Evolutionary conservation across 2,797 vertebrate genomes (phyloP).

Genomic region (Dermochelys coriacea): DNA sequence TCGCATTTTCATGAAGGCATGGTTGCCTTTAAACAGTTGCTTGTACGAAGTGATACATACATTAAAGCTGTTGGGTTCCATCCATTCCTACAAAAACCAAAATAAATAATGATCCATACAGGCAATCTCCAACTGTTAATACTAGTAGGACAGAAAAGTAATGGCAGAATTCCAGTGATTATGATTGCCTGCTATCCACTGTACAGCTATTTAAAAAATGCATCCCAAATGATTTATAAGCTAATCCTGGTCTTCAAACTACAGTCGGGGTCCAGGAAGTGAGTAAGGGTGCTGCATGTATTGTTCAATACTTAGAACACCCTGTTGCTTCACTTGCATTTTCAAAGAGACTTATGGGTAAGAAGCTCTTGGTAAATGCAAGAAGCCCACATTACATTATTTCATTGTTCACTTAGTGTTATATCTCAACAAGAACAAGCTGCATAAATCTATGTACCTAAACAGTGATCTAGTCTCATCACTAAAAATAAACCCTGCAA

Average conservation of each 20-base stretch:
- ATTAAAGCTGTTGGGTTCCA: constrained; percentile 90
- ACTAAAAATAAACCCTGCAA: not conserved
- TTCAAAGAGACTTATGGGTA: not conserved
- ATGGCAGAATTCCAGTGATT: not conserved
- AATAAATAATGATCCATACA: not conserved
- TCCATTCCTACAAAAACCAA: constrained; percentile 85
- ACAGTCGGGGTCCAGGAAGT: not conserved
- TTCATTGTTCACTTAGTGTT: not conserved
- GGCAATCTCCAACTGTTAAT: not conserved
- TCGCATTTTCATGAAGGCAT: constrained; percentile 87
- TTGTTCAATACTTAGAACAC: not conserved
- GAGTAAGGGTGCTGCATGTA: not conserved
- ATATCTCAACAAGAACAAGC: not conserved
- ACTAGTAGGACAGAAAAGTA: not conserved
- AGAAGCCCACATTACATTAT: not conserved
- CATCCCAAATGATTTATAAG: not conserved
- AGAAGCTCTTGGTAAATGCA: not conserved
- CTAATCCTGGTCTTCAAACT: not conserved
- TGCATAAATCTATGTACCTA: not conserved
- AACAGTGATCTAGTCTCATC: not conserved
- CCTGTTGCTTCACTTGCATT: not conserved
- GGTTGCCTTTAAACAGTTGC: constrained; percentile 91
- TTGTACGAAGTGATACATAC: constrained; percentile 96
- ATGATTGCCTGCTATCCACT: not conserved
- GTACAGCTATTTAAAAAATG: not conserved